Evolutionary conservation across 2,888 invertebrate species (phyloP).

Genomic region (Liodrosophila aerea): DNA sequence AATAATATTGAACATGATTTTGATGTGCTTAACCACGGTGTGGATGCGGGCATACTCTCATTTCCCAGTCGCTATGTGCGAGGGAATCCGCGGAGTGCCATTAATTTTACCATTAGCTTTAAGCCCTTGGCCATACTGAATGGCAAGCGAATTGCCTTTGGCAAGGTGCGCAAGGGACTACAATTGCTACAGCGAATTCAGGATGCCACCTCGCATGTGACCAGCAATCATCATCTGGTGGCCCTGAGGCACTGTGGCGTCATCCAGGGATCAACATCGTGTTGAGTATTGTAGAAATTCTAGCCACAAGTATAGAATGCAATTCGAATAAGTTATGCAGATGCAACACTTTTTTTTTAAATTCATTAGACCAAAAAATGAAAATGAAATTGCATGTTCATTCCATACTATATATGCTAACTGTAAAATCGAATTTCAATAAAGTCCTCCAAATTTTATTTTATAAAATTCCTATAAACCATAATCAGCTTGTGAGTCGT

Average conservation of each 20-base stretch:
- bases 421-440: too few species aligned
- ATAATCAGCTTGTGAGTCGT: too few species aligned
- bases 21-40: slow-evolving; percentile 77
- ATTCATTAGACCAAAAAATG: background rate
- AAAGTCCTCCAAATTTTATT: too few species aligned
- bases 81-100: slow-evolving; percentile 57
- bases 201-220: slow-evolving; percentile 60
- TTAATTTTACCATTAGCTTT: slow-evolving; percentile 80
- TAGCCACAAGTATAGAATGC: too few species aligned
- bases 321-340: too few species aligned
- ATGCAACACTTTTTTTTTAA: too few species aligned
- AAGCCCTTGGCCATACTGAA: slow-evolving; percentile 78
- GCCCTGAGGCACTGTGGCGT: slow-evolving; percentile 73
- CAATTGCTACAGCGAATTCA: slow-evolving; percentile 70
- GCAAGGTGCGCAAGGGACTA: slow-evolving; percentile 76
- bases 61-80: slow-evolving; percentile 79
- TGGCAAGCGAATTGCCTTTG: slow-evolving; percentile 80
- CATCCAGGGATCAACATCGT: slow-evolving; percentile 20
- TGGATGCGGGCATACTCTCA: slow-evolving; percentile 71
- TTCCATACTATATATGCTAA: background rate
- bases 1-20: slow-evolving; percentile 73
- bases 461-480: too few species aligned
- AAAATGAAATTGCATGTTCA: slow-evolving; percentile 34
- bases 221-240: slow-evolving; percentile 63
- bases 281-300: too few species aligned